Conservation (phyloP, 2,113 vertebrate species). For the Oncorhynchus keta region DNA sequence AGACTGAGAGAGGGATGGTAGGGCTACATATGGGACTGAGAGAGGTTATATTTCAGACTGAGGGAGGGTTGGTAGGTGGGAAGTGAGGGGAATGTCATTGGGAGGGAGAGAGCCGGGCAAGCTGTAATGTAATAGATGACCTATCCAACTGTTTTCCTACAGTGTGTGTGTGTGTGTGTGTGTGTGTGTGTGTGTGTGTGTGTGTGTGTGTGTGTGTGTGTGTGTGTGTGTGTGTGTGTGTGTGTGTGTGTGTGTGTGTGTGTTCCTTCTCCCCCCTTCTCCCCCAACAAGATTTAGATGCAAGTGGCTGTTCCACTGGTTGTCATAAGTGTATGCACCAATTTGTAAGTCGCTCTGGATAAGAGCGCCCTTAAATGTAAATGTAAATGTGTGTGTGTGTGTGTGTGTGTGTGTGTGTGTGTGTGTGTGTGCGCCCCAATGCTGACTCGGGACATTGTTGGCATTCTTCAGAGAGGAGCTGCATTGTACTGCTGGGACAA, state of each 20-base stretch:
- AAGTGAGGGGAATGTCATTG: background rate
- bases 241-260: slow-evolving; percentile 1
- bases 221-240: background rate
- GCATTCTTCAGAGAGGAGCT: background rate
- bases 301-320: too few relatives aligned
- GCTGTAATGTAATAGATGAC: background rate
- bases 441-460: slow-evolving; percentile 2
- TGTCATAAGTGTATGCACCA: too few relatives aligned
- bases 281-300: too few relatives aligned
- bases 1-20: too few relatives aligned
- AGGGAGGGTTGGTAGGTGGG: background rate
- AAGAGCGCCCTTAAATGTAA: too few relatives aligned
- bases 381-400: slow-evolving; percentile 2
- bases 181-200: background rate
- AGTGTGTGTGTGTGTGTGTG: background rate
- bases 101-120: too few relatives aligned
- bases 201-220: background rate
- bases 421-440: slow-evolving; percentile 3
- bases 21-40: too few relatives aligned
- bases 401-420: background rate
- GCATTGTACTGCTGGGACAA: background rate
- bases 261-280: too few relatives aligned
- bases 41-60: too few relatives aligned
- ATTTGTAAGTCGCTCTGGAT: too few relatives aligned
- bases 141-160: background rate